These are phyloP conservation scores for Oryzias woworae DNA, from an alignment of 2,113 vertebrate genomes.

Conservation along the genomic window DNA sequence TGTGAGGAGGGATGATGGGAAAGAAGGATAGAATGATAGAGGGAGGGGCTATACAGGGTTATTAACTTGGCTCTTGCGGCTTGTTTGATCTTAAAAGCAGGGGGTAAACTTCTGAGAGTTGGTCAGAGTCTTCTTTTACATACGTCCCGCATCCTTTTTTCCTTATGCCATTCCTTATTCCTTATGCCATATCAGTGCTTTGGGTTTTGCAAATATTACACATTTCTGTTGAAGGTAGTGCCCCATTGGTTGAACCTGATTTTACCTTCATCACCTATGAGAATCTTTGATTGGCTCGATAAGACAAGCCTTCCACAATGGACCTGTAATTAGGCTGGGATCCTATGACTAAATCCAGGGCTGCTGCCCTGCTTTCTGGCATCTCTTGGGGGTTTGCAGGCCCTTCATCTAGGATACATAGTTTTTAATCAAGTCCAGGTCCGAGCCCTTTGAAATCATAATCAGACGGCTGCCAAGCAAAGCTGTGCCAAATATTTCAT, in stretches of 20 bases:
- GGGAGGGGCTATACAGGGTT: constrained; percentile 75
- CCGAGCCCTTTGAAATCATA: constrained; percentile 66
- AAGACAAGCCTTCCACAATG: constrained; percentile 27
- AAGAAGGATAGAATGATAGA: constrained; percentile 1
- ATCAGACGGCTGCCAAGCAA: constrained; percentile 68
- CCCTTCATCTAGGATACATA: constrained; percentile 50
- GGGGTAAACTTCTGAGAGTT: constrained; percentile 79
- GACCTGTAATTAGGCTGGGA: constrained; percentile 42
- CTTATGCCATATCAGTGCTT: no score
- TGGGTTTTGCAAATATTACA: no score
- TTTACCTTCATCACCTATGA: constrained; percentile 1
- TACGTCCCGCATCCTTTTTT: not conserved
- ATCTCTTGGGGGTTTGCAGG: constrained; percentile 39
- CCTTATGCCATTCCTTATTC: no score
- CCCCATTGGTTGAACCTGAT: not conserved
- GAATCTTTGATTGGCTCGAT: constrained; percentile 35
- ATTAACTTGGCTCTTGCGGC: constrained; percentile 87
- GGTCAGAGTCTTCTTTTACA: constrained; percentile 58
- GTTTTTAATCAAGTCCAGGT: constrained; percentile 70
- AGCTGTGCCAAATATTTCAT: constrained; percentile 61
- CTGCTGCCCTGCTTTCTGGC: constrained; percentile 46
- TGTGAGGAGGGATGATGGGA: constrained; percentile 29
- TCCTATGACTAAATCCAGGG: constrained; percentile 55
- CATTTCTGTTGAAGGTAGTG: not conserved
- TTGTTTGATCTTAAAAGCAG: constrained; percentile 82